Evolutionary conservation across 2,888 invertebrate genomes (phyloP).

Genomic region (Girardia tigrina): DNA sequence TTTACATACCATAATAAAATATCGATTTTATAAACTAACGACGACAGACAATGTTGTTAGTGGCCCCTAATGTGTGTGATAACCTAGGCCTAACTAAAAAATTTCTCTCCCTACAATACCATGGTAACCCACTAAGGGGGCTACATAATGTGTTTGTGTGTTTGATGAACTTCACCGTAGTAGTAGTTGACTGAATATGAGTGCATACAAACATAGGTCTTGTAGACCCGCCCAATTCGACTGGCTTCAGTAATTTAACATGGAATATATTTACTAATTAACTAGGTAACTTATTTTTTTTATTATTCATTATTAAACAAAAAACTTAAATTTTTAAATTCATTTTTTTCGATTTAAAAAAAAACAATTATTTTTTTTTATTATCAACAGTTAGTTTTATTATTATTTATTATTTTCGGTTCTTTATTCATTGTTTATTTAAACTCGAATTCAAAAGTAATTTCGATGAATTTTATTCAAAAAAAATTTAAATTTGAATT

Average conservation of each 20-base stretch:
- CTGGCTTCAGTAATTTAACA: slow-evolving; percentile 23
- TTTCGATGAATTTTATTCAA: no score
- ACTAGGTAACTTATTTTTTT: slow-evolving; percentile 14
- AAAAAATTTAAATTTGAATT: no score
- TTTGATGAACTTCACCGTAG: slow-evolving; percentile 23
- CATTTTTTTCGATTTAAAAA: no score
- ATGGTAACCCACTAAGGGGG: slow-evolving; percentile 23
- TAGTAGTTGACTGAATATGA: slow-evolving; percentile 9
- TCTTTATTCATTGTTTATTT: no score
- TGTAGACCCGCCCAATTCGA: slow-evolving; percentile 23
- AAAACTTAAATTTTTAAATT: not conserved
- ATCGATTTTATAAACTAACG: slow-evolving; percentile 18
- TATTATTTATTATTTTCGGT: no score
- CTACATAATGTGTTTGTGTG: slow-evolving; percentile 23
- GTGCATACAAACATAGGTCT: slow-evolving; percentile 23
- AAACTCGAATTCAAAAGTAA: no score
- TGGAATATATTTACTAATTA: slow-evolving; percentile 20
- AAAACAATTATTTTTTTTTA: no score
- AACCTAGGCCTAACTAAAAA: not conserved
- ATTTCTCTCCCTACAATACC: slow-evolving; percentile 15
- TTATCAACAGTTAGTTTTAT: no score
- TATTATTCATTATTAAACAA: no score
- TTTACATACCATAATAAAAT: slow-evolving; percentile 19
- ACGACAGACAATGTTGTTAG: slow-evolving; percentile 23
- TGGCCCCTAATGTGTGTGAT: slow-evolving; percentile 23